Base-by-base conservation (phyloP, 2,888 invertebrate species). In the Urechis unicinctus region DNA sequence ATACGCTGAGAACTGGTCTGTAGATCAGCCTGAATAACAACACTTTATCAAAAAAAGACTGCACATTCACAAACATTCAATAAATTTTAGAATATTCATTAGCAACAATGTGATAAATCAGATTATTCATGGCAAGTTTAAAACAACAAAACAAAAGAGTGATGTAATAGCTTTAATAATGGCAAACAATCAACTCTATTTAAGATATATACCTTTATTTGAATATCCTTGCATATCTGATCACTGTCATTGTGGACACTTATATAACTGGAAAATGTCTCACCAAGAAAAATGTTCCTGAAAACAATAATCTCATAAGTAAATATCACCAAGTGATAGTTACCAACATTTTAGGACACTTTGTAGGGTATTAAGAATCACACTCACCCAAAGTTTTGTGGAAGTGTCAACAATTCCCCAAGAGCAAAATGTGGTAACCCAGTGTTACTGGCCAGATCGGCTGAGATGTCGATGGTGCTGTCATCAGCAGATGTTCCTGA, bases 191-290 rank as follows among this genome's bases (percentile, higher is more conserved):
- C n/a, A 4, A 30, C 22, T 1, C 21, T 26, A 48, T 22, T 26
- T 6, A 17, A 29, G 50, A 73, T 74, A 22, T 43, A 22, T 75
- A 87, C 87, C 81, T 91, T 92, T 26, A 93, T 86, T 24, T 84
- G 83, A 21, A 93, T 88, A 80, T 91, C 88, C 68, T 85, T 85
- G 26, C 91, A 92, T 17, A 85, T 80, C 75, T 90, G 88, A 60
- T 85, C 85, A 48, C 93, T 92, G 78, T 95, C 93, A 81, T 97
- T 97, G 73, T 95, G 93, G 53, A 97, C 91, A 80, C 93, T 94
- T 58, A 98, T 88, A 75, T 95, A 96, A 76, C 96, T 94, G 1
- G 96, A 91, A 81, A 98, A 97, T 17, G 94, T 96, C 83, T 98
- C 97, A 22, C 95, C 98, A 47, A 98, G 82, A 78, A 96, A 97